Evolutionary conservation across 1,140 invertebrate species (phyloP).

Genomic region (Belonocnema kinseyi): DNA sequence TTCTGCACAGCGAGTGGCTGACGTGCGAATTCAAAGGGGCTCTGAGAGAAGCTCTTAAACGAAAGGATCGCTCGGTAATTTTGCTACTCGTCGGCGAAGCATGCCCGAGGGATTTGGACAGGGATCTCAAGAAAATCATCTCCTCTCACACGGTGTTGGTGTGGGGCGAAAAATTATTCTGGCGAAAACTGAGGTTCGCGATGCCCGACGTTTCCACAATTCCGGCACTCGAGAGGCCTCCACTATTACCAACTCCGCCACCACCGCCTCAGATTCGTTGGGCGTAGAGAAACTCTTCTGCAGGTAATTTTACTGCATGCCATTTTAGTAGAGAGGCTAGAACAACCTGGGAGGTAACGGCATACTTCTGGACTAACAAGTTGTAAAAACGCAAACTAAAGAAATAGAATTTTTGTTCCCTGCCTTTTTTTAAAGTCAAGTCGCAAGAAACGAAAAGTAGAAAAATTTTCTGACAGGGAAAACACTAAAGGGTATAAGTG

Average conservation of each 20-base stretch:
- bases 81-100: constrained; percentile 91
- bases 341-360: not conserved
- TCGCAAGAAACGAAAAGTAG: not conserved
- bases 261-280: constrained; percentile 73
- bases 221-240: constrained; percentile 78
- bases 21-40: constrained; percentile 95
- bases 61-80: constrained; percentile 87
- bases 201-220: constrained; percentile 84
- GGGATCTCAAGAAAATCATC: constrained; percentile 91
- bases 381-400: not conserved
- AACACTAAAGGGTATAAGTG: no score
- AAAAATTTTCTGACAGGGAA: no score
- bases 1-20: constrained; percentile 95
- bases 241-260: constrained; percentile 63
- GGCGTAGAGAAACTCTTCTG: constrained; percentile 70
- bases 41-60: constrained; percentile 92
- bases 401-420: not conserved
- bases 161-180: constrained; percentile 95
- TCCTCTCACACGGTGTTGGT: constrained; percentile 93
- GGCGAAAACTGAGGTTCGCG: constrained; percentile 94
- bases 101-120: constrained; percentile 89
- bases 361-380: constrained; percentile 19
- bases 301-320: constrained; percentile 25
- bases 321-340: not conserved
- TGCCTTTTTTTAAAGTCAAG: not conserved